These are phyloP conservation scores for Tragulus kanchil DNA, from an alignment of 2,113 vertebrate species.

Conservation along the genomic window DNA sequence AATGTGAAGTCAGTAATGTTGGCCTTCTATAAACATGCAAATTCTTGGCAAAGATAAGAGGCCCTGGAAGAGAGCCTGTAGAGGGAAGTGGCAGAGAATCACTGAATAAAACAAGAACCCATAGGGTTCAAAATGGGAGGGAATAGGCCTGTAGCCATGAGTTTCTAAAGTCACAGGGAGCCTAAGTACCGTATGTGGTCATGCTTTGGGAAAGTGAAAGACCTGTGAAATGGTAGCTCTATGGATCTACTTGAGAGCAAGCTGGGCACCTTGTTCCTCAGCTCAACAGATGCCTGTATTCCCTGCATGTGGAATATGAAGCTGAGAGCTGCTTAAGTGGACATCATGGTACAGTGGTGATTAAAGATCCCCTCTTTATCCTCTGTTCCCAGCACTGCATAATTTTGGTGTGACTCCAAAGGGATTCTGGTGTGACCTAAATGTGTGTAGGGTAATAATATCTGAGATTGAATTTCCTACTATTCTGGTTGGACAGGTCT, in stretches of 20 bases:
- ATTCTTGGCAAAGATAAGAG: background rate
- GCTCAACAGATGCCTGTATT: background rate
- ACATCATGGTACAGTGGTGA: background rate
- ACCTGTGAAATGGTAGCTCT: background rate
- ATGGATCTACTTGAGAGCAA: background rate
- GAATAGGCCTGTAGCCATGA: background rate
- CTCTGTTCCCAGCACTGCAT: background rate
- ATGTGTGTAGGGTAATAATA: background rate
- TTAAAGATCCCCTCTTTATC: background rate
- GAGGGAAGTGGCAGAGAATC: no score
- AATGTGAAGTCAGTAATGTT: background rate
- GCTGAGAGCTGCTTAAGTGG: background rate
- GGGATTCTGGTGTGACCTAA: background rate
- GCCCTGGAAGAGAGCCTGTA: background rate
- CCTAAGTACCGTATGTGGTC: accelerated
- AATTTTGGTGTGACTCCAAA: background rate
- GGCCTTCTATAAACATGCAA: background rate
- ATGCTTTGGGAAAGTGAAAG: background rate
- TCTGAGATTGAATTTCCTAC: background rate
- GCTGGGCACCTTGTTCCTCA: background rate
- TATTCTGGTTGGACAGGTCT: background rate
- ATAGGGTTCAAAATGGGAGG: background rate
- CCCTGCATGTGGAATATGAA: background rate
- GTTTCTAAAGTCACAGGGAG: background rate
- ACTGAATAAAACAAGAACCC: background rate